Evolutionary conservation across 2,797 vertebrate genomes (phyloP).

Genomic region (Fundulus diaphanus): DNA sequence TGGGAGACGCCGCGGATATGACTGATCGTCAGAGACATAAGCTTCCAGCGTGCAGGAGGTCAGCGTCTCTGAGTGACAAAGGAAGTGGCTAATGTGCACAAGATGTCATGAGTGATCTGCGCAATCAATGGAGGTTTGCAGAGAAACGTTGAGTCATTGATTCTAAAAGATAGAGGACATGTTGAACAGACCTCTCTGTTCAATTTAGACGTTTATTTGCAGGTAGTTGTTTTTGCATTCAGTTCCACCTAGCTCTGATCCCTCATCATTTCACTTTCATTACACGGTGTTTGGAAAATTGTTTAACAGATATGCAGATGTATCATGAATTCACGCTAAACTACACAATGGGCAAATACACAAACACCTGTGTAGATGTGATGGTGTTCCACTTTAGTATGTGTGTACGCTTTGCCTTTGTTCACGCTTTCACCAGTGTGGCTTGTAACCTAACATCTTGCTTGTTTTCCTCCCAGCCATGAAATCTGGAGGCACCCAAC

Average conservation of each 20-base stretch:
- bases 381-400: neutral
- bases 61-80: slow-evolving; percentile 23
- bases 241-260: slow-evolving; percentile 18
- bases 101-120: slow-evolving; percentile 15
- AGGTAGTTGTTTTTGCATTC: neutral
- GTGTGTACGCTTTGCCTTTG: slow-evolving; percentile 15
- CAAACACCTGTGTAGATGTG: slow-evolving; percentile 42
- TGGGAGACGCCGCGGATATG: slow-evolving; percentile 40
- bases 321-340: slow-evolving; percentile 42
- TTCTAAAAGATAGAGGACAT: slow-evolving; percentile 3
- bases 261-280: slow-evolving; percentile 31
- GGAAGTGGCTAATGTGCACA: slow-evolving; percentile 13
- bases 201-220: slow-evolving; percentile 29
- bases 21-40: slow-evolving; percentile 56
- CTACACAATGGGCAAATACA: slow-evolving; percentile 37
- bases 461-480: slow-evolving; percentile 84
- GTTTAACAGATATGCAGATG: slow-evolving; percentile 45
- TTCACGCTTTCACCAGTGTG: neutral
- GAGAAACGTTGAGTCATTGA: slow-evolving; percentile 33
- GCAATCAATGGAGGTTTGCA: slow-evolving; percentile 5
- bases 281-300: slow-evolving; percentile 38
- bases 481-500: slow-evolving; percentile 98
- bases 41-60: slow-evolving; percentile 26
- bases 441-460: slow-evolving; percentile 43
- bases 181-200: slow-evolving; percentile 4